Evolutionary conservation across 2,888 invertebrate genomes (phyloP).

Genomic region (Vandiemenella viatica): DNA sequence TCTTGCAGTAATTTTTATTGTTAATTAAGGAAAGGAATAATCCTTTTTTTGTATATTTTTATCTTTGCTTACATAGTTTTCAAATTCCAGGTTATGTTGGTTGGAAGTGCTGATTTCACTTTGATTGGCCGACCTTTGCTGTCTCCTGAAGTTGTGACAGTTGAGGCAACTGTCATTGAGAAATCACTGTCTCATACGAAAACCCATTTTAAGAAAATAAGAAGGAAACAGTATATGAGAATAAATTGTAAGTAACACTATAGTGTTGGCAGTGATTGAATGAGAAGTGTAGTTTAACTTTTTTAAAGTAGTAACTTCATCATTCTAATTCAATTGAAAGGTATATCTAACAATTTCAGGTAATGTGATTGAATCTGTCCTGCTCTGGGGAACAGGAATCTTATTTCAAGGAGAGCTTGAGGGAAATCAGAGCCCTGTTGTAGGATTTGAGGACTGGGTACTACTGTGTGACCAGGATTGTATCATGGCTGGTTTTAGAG

Average conservation of each 20-base stretch:
- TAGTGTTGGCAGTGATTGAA: too few species aligned
- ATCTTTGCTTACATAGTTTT: constrained; percentile 14
- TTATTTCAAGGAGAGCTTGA: too few species aligned
- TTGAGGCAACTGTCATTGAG: constrained; percentile 70
- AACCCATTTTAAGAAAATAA: constrained; percentile 57
- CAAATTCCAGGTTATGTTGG: constrained; percentile 45
- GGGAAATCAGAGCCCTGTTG: too few species aligned
- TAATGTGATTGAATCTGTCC: too few species aligned
- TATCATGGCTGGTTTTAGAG: too few species aligned
- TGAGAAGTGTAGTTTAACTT: too few species aligned
- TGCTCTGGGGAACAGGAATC: too few species aligned
- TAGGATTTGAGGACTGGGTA: too few species aligned
- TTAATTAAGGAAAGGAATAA: neutral
- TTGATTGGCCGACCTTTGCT: constrained; percentile 66
- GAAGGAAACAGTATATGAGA: constrained; percentile 61
- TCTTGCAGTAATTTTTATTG: neutral
- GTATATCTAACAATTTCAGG: too few species aligned
- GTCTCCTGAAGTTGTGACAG: constrained; percentile 51
- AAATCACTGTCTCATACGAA: constrained; percentile 69
- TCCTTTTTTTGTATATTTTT: neutral
- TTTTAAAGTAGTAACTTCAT: too few species aligned
- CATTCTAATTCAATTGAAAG: too few species aligned
- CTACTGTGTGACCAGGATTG: too few species aligned
- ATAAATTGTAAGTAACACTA: constrained; percentile 49
- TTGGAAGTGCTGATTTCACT: constrained; percentile 66